Conservation (phyloP, 1,140 invertebrate species). For the Hormaphis cornu region DNA sequence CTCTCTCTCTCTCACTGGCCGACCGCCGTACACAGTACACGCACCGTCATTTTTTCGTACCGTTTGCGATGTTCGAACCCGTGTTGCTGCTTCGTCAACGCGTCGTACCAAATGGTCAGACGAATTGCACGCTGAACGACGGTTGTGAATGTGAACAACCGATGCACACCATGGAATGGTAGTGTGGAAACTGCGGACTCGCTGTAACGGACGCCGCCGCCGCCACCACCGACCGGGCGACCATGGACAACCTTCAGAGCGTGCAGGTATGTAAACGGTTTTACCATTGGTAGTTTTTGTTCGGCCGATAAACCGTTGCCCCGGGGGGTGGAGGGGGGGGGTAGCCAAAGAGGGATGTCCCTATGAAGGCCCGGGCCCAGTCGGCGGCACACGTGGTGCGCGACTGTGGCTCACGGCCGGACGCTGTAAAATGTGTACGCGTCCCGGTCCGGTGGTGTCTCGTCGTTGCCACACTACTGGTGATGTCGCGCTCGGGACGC, state of each 20-base stretch:
- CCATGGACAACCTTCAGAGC: constrained; percentile 23
- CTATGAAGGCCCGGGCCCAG: neutral
- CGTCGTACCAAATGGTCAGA: constrained; percentile 4
- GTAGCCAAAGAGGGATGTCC: no score
- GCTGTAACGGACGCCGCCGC: constrained; percentile 9
- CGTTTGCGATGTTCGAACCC: neutral
- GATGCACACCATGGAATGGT: constrained; percentile 20
- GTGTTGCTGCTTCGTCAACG: constrained; percentile 1
- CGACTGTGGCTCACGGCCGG: neutral
- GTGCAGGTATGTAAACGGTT: neutral
- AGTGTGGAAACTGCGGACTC: neutral
- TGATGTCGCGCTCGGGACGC: no score
- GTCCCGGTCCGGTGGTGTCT: no score
- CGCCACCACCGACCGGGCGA: neutral
- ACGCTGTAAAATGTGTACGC: neutral
- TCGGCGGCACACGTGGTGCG: neutral
- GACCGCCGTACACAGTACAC: neutral
- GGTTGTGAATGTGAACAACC: constrained; percentile 28
- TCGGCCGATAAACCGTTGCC: no score
- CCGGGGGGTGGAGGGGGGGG: no score
- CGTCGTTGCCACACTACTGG: no score
- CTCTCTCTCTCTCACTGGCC: neutral
- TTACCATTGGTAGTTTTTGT: no score
- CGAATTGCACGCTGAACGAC: neutral
- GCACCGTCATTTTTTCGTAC: constrained; percentile 1